phyloP scores from a whole-genome alignment of 2,888 invertebrate genomes.

The Notodonta ziczac region DNA sequence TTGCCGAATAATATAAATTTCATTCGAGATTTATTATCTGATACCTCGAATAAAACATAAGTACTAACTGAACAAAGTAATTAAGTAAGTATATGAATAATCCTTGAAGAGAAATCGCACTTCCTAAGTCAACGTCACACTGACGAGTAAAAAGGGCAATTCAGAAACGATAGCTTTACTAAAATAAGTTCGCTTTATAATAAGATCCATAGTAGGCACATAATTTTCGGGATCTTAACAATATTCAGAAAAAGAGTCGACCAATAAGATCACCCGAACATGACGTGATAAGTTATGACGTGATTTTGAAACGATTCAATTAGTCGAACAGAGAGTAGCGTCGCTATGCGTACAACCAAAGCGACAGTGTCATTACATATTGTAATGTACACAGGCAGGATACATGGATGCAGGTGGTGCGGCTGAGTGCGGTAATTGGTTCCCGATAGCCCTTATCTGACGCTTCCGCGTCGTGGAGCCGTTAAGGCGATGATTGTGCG shows the following conservation, averaged over 20 bases:
- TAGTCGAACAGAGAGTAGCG: not conserved
- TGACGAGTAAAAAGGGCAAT: no score
- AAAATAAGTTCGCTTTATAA: no score
- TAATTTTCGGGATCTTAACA: not conserved
- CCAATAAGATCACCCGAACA: not conserved
- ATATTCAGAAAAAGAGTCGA: not conserved
- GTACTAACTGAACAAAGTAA: no score
- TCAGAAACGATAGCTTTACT: no score
- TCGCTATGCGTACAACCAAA: not conserved
- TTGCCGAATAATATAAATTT: no score
- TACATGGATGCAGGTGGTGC: not conserved
- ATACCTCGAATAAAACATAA: no score
- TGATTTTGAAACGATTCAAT: not conserved
- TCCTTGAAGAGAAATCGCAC: no score
- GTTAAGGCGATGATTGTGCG: conserved; percentile 1
- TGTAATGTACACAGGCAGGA: not conserved
- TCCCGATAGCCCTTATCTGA: conserved; percentile 40
- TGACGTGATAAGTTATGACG: conserved; percentile 1
- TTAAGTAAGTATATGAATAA: no score
- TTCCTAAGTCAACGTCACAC: no score
- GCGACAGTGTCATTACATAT: not conserved
- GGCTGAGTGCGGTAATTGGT: conserved; percentile 35
- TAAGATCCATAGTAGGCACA: no score
- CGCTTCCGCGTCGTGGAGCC: conserved; percentile 23
- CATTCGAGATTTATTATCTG: no score